Evolutionary conservation across 1,140 invertebrate species (phyloP), one percentile per base, ranked within the genome.

Genomic region (Plodia interpunctella): DNA sequence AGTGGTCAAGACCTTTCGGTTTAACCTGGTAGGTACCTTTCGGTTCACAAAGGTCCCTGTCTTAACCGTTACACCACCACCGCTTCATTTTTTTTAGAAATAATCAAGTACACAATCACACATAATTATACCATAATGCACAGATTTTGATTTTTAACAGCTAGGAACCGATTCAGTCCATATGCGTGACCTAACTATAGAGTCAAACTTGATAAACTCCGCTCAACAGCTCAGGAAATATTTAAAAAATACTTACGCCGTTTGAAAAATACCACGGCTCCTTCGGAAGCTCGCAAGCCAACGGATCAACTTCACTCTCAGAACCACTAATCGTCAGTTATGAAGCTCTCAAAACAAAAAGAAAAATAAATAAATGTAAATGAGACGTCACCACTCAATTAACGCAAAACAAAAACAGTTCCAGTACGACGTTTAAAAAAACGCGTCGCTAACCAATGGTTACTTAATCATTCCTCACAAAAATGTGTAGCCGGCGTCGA

Each of bases 401-500:
- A n/a, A 44, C 38, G 15, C n/a, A 17, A 44, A 15, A 44, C 15
- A 44, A 44, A 44, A 44, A 17, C 38, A 13, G 32, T 2, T 35
- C 13, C 32, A 17, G 13, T 6, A 44, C 38, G 1, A n/a, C 38
- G 38, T n/a, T 44, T n/a, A n/a, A n/a, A n/a, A 44, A 44, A 44
- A 4, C 38, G 38, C 5, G n/a, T 32, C 30, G 68, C 38, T n/a
- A 44, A 44, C 13, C 44, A 71, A 65, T 72, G 74, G 75, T 83
- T 86, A 84, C 70, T 84, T 71, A 84, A 86, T 78, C 78, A 79
- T 78, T 75, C 67, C 74, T 75, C 76, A 65, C 70, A 52, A 76
- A 72, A 72, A 50, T 49, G 65, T 55, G 59, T 57, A 55, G 49
- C 32, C 59, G 59, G 60, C 19, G 28, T 17, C 49, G 18, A 59